Percentiles rank a stretch among this genome's conserved stretches.
Conservation (phyloP, 2,888 invertebrate genomes). For the Malacosoma neustria region DNA sequence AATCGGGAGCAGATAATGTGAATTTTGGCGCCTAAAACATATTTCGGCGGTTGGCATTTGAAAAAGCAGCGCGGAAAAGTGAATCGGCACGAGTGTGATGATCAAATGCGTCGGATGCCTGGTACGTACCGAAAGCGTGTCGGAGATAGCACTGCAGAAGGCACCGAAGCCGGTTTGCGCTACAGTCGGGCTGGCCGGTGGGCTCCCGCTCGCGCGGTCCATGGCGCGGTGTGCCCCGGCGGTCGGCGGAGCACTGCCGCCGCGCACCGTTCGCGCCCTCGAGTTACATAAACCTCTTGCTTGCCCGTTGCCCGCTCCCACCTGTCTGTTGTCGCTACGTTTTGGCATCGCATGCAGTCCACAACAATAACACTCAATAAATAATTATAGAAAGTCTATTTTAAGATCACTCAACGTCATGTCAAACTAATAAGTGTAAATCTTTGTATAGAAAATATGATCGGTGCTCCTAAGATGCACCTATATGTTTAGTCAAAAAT, state of each 20-base stretch:
- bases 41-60: conserved; percentile 29
- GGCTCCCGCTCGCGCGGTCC: conserved; percentile 51
- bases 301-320: conserved; percentile 55
- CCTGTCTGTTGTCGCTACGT: conserved; percentile 64
- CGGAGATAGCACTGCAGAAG: conserved; percentile 69
- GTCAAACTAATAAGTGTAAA: conserved; percentile 41
- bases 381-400: conserved; percentile 66
- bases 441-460: conserved; percentile 24
- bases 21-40: conserved; percentile 40
- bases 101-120: conserved; percentile 13
- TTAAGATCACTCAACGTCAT: conserved; percentile 41
- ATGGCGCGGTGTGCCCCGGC: conserved; percentile 44
- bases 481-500: no score
- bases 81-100: not conserved
- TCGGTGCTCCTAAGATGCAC: not conserved
- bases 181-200: conserved; percentile 39
- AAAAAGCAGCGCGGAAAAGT: conserved; percentile 13
- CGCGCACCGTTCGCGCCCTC: conserved; percentile 36
- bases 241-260: conserved; percentile 59
- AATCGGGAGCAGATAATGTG: conserved; percentile 26
- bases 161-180: conserved; percentile 61
- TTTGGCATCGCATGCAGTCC: conserved; percentile 61
- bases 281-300: conserved; percentile 56
- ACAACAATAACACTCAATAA: conserved; percentile 69
- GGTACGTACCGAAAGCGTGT: conserved; percentile 67